Base-by-base conservation (phyloP, 2,113 vertebrate genomes). In the Corapipo altera region DNA sequence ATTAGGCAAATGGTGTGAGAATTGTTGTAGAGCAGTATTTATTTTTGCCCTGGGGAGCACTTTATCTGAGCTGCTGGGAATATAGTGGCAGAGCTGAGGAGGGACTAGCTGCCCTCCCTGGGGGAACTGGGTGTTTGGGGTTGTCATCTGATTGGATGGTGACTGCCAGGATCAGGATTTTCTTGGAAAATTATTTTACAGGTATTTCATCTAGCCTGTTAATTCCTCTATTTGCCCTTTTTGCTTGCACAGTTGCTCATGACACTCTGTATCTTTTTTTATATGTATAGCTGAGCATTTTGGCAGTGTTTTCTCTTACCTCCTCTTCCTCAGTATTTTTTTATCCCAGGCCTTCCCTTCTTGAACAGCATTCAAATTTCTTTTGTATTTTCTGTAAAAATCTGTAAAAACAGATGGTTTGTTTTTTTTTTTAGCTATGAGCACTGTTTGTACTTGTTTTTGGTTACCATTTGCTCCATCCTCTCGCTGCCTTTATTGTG, bases 331-430 rank as follows among this genome's bases (percentile, higher is more conserved):
- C 76, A 65, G 78, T 82, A 37, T 39, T 75, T 74, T 20, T 81
- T 94, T 76, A 43, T 11, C n/a, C 13, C 37, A 65, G 33, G 15
- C 15, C 6, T 81, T 80, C n/a, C 39, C 22, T 93, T 85, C 90
- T 84, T n/a, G 55, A 52, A 33, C 0, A 3, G 27, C 15, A 33
- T 84, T 81, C 88, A 91, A 39, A 46, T 58, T 87, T 84, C 44
- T 80, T 74, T 33, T 16, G 11, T 78, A 35, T 91, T 85, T 85
- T 91, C 96, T 96, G 73, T 52, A 52, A 52, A 27, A 52, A 52
- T 52, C 26, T 52, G 51, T 32, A 62, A 86, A 86, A 90, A 4
- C 7, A 82, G 27, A 35, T 18, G 1, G 20, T 26, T n/a, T n/a
- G n/a, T 61, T 16, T 59, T 48, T 49, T 49, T 37, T 58, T 32